Base-by-base conservation (phyloP, 2,113 vertebrate genomes). In the Pelodiscus sinensis region DNA sequence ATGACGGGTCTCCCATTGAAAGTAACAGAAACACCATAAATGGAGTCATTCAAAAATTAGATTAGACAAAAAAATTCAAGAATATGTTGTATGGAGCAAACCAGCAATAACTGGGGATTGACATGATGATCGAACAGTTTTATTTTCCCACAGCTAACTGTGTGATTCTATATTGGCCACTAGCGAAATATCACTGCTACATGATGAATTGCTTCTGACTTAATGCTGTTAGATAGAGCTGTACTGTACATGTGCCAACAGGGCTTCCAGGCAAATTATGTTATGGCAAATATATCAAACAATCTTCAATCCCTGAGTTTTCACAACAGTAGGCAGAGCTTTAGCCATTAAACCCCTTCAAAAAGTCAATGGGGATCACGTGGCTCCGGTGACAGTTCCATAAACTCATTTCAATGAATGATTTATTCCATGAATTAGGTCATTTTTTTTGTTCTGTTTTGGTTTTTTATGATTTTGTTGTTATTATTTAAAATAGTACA, bases 161-260 rank as follows among this genome's bases (percentile, higher is more conserved):
- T 9, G 11, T 55, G 55, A 84, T 54, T 89, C 87, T 8, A 62
- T 84, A 85, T 90, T 84, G 87, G 71, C 29, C 8, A 78, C 60
- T 19, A 31, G 25, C 8, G 35, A 2, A 0, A 0, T 8, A 51
- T 60, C 57, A 2, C 22, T 84, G 9, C 31, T 58, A 2, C 0
- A 0, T 25, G 2, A 16, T 87, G 22, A 90, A 68, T 11, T 10
- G 25, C 1, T 86, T 83, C 89, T 77, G 25, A 50, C 2, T 81
- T 82, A 51, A 80, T 80, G 81, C 84, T 91, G 9, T 21, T 82
- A 3, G 75, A 51, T 51, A 50, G 21, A 27, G 2, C n/a, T 92
- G 6, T 22, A 54, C 2, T 50, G 4, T 31, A 22, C 25, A 71
- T 11, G 19, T 84, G 4, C 4, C 51, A 79, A 19, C 54, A 89